Base-by-base conservation (phyloP, 2,888 invertebrate species). In the Malacosoma neustria region DNA sequence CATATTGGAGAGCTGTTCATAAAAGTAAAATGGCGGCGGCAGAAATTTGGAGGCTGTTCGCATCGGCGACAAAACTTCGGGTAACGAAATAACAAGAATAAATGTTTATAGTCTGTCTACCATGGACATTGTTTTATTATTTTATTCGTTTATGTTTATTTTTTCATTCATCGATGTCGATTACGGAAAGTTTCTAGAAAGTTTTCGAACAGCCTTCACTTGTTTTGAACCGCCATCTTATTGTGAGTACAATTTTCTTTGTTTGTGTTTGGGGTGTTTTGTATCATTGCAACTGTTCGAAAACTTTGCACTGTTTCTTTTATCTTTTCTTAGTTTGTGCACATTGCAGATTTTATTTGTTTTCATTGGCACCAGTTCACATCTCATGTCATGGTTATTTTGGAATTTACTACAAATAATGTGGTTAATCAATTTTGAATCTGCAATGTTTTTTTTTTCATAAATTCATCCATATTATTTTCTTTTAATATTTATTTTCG, bases 181-280 rank as follows among this genome's bases (percentile, higher is more conserved):
- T 54, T 60, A 61, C 62, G 67, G 58, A 61, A 57, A 61, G 56
- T 62, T 65, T 63, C 59, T 62, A 49, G 69, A 82, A 88, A 88
- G 89, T 89, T 89, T 88, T 89, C 89, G 89, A 89, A 89, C 90
- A 89, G 89, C 89, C 89, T 88, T 87, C 87, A 87, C 48, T 67
- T 70, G 63, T 74, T 74, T 76, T 71, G 61, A 64, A 72, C 81
- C 85, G 85, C 85, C 84, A 80, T 80, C 77, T 76, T 74, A 61
- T 61, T 64, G 49, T 58, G 55, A 54, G 22, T 22, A 54, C 43
- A 30, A 14, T 30, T 41, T 53, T 57, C 39, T 57, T 47, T 52
- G 53, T 54, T 62, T 65, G 55, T 51, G 57, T 64, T 69, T 72
- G 62, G 57, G 61, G 65, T 75, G 61, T 73, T 76, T 71, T 69